Evolutionary conservation across 2,888 invertebrate genomes (phyloP), one percentile per base, ranked within the genome.

Genomic region (Ashinkailepas kermadecensis): DNA sequence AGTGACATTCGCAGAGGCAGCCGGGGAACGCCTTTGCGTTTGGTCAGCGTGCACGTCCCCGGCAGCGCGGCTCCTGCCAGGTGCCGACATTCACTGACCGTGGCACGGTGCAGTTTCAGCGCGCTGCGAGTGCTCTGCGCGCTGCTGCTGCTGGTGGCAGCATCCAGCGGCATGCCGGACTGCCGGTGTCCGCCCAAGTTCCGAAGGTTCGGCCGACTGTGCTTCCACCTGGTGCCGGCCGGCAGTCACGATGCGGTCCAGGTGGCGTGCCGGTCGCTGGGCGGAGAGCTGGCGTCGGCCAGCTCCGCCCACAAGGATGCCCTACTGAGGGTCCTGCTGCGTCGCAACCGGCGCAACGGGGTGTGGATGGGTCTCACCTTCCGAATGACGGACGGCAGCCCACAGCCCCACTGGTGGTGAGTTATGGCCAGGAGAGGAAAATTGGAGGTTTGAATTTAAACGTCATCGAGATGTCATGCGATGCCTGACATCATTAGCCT

Each of bases 231-330:
- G 74, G 74, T 74, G 74, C 10, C 56, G 56, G 74, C 23, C 11
- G 56, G 74, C 21, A 56, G 9, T 8, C 21, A 11, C 54, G 54
- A 74, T 21, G 54, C 74, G 2, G 74, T 74, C 18, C 54, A 74
- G 56, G 74, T 74, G 74, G 74, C 74, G 74, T 74, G 74, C 56
- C 54, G 4, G 54, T 56, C 74, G 74, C 74, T 54, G 15, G 56
- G 56, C 56, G 74, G 74, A 1, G 23, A 15, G 56, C 74, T 74
- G 70, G 9, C 23, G 12, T 12, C 9, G 12, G 25, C 39, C 39
- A 1, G 18, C 39, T 62, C 62, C 7, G 18, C 13, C 62, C 12
- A 15, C 18, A 18, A 62, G 18, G 62, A 4, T 18, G 62, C 8
- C 7, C 2, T 15, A 7, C 62, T 18, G 62, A 39, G 39, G 39